Evolutionary conservation across 92 coral and sea anemone species (phyloP), one percentile per base, ranked within the genome.

Genomic region (Zoanthus sociatus): DNA sequence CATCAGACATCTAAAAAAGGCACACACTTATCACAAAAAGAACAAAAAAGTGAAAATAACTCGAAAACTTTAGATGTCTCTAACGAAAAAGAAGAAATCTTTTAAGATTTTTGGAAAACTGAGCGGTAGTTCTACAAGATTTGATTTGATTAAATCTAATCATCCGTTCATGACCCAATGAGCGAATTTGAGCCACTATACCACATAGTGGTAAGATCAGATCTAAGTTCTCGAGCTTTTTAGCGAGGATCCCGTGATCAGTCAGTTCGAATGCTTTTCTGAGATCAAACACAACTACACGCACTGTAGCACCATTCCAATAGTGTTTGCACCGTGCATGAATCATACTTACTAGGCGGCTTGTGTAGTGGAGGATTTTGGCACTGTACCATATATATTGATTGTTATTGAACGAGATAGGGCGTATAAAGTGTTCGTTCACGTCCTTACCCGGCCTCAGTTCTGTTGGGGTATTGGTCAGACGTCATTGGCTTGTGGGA

Each of bases 231-330:
- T 70, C 75, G 75, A 70, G 75, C 75, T 70, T 70, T 70, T 70
- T 70, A 70, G 75, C 75, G 75, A 70, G 75, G 75, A 70, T 70
- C 75, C 30, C 75, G 75, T 70, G 75, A 70, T 70, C 75, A 70
- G 21, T 70, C 26, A 70, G 75, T 33, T 70, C 44, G 75, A 70
- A 32, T 56, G 78, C 46, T 15, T 44, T 32, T 74, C 78, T 21
- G 46, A 74, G 45, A 10, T 74, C 78, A 70, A 70, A 70, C 75
- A 70, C n/a, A 42, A 70, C 75, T 70, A 70, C 75, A 70, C 75
- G 75, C 75, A 70, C 75, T 30, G 75, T 70, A 70, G 75, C 75
- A 70, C 75, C 42, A 20, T 70, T 70, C 75, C 75, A 33, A 70
- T 70, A n/a, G 75, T 70, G 75, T 70, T 70, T 70, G 26, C 3